These are phyloP conservation scores for Poecilobothrus nobilitatus DNA, from an alignment of 2,888 invertebrate species.

Conservation along the genomic window DNA sequence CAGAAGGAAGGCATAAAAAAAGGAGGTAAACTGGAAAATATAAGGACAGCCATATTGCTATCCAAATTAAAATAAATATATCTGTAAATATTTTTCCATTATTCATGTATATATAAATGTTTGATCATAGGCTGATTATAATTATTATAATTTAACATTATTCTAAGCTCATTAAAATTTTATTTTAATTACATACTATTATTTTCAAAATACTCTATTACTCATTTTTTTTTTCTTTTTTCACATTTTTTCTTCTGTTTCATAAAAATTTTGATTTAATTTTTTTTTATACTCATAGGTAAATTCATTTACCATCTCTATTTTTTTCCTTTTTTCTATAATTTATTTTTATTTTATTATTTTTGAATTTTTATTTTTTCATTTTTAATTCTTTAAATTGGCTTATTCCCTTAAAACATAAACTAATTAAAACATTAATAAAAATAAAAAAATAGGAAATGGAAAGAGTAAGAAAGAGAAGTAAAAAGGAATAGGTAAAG, in stretches of 20 bases:
- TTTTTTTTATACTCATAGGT: too few relatives aligned
- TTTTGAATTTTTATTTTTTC: neutral
- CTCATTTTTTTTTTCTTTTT: neutral
- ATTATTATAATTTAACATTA: neutral
- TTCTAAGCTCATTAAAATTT: neutral
- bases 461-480: too few relatives aligned
- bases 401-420: conserved; percentile 3
- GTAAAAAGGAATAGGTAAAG: too few relatives aligned
- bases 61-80: neutral
- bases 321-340: too few relatives aligned
- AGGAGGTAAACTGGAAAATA: too few relatives aligned
- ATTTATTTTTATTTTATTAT: too few relatives aligned
- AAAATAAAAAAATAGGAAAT: too few relatives aligned
- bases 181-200: neutral
- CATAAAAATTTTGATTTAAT: too few relatives aligned
- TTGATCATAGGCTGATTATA: neutral
- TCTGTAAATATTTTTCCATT: neutral
- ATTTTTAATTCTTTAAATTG: neutral
- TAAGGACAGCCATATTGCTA: too few relatives aligned
- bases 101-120: neutral
- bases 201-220: neutral
- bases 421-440: neutral
- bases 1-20: too few relatives aligned
- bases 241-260: too few relatives aligned
- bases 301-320: too few relatives aligned